Conservation (phyloP, 1,140 invertebrate species). For the Magallana ariakensis region DNA sequence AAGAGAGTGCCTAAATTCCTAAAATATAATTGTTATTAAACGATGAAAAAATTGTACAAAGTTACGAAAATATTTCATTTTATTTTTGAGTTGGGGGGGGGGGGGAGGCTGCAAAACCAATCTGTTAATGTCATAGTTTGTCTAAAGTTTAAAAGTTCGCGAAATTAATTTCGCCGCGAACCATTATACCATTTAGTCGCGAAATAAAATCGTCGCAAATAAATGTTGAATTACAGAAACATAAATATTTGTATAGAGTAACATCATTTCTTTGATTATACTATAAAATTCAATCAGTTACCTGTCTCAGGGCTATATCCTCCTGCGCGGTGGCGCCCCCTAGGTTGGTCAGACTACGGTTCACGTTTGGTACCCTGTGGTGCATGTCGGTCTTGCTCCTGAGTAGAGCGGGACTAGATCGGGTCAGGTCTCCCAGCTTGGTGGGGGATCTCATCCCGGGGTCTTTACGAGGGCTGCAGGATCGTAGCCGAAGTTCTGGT, state of each 20-base stretch:
- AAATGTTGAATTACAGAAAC: no score
- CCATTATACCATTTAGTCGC: no score
- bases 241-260: no score
- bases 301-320: background rate
- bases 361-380: background rate
- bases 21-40: background rate
- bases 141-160: no score
- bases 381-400: constrained; percentile 40
- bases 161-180: no score
- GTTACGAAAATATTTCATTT: no score
- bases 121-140: no score
- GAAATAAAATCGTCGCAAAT: no score
- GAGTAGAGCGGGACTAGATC: constrained; percentile 12
- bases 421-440: constrained; percentile 17
- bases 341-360: background rate
- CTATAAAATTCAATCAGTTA: background rate
- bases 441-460: background rate
- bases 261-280: no score
- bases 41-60: no score
- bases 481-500: constrained; percentile 32
- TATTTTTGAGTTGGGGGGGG: no score
- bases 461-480: background rate
- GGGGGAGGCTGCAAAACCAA: no score
- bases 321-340: background rate
- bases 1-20: constrained; percentile 50